Evolutionary conservation across 1,140 invertebrate species (phyloP), one percentile per base, ranked within the genome.

Genomic region (Drosophila quadrilineata): DNA sequence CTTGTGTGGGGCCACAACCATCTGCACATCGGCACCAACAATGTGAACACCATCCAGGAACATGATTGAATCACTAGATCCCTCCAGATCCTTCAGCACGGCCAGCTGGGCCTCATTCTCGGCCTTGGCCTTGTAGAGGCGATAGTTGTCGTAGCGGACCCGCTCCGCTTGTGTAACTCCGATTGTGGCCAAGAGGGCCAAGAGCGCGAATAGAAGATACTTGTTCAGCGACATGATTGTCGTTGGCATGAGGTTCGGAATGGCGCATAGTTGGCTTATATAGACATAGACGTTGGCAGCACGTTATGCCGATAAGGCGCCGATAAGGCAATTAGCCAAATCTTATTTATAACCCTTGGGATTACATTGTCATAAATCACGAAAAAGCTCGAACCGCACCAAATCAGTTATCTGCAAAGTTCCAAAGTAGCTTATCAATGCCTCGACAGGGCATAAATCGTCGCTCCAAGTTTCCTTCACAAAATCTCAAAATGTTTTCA

Each of bases 91-190:
- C 43, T 82, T 89, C 6, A 88, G 52, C 26, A 63, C 91, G 60
- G 87, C 69, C 17, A 92, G 14, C 21, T 92, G 90, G 3, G 86
- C 40, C 1, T 54, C 35, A 8, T 82, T 89, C 8, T 65, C 73
- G 2, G 90, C 88, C 3, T 64, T 76, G 1, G 91, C 73, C 63
- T 91, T 74, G 52, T 91, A 92, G 1, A 92, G 90, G 33, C 91
- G 90, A 65, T 92, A 92, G 38, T 92, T 90, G 22, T 92, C 88
- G 41, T 89, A 92, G 9, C 75, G 89, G 3, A 72, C 88, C 52
- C 80, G 74, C 41, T 89, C 88, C 29, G 65, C 75, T 4, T 52
- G 59, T 24, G 50, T 45, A 10, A 64, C 12, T 10, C 49, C 88
- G 21, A 87, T 26, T 43, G 74, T 67, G 19, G 70, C 59, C 53